Conservation (phyloP, 1,140 invertebrate genomes). For the Lepidurus packardi region DNA sequence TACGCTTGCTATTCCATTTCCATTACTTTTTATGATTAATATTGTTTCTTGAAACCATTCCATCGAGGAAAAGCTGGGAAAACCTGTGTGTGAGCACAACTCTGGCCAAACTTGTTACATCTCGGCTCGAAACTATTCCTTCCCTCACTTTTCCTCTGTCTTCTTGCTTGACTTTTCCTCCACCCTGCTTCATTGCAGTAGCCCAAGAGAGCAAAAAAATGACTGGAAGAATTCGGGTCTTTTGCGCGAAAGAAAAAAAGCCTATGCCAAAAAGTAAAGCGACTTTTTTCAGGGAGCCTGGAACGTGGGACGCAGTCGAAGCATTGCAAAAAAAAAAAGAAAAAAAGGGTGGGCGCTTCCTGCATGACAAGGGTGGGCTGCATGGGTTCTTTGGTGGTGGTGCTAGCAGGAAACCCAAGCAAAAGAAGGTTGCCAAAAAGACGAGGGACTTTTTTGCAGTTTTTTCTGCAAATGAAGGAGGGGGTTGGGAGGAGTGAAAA, state of each 20-base stretch:
- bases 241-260: background rate
- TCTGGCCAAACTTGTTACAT: no score
- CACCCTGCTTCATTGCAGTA: no score
- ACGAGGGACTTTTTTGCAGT: background rate
- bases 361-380: background rate
- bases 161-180: no score
- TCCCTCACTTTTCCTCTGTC: no score
- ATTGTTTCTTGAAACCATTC: no score
- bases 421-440: background rate
- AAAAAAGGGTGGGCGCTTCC: background rate
- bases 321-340: background rate
- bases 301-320: slow-evolving; percentile 7
- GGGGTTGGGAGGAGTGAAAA: background rate
- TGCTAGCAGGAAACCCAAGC: background rate
- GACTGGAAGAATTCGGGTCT: background rate
- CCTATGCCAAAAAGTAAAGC: background rate
- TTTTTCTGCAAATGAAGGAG: background rate
- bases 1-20: no score
- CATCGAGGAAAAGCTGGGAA: no score
- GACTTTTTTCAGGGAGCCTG: background rate
- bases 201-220: background rate
- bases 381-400: background rate
- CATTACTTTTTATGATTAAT: no score
- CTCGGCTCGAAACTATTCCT: no score
- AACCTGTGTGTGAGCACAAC: no score